Percentiles rank a stretch among this genome's conserved stretches.
Evolutionary conservation across 2,888 invertebrate genomes (phyloP).

Genomic region (Hypomecis atomaria): DNA sequence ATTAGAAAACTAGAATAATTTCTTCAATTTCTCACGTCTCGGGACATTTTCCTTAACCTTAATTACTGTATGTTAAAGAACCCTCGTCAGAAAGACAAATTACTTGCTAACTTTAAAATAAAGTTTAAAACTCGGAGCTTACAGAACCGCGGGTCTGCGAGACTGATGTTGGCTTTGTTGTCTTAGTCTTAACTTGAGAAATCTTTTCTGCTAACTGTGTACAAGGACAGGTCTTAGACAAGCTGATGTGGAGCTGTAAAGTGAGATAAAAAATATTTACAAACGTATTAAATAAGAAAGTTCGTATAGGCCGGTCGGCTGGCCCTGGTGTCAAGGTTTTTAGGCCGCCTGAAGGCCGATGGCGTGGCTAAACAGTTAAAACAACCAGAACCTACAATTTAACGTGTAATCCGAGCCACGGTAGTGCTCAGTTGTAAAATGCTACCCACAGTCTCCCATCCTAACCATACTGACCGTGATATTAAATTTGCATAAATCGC

Average conservation of each 20-base stretch:
- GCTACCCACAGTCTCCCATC: no score
- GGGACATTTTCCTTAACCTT: not conserved
- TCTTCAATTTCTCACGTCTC: conserved; percentile 1
- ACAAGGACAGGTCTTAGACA: not conserved
- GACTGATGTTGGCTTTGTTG: conserved; percentile 13
- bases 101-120: conserved; percentile 27
- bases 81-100: conserved; percentile 30
- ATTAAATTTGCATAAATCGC: no score
- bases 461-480: no score
- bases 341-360: no score
- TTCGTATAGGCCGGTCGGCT: no score
- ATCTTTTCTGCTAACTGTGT: not conserved
- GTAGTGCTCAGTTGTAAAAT: no score
- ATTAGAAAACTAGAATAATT: conserved; percentile 1
- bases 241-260: not conserved
- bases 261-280: no score
- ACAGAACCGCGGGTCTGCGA: not conserved
- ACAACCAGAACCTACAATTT: no score
- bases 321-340: no score
- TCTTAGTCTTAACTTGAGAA: not conserved
- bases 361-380: no score
- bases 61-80: conserved; percentile 24
- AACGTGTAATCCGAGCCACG: no score
- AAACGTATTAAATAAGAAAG: no score
- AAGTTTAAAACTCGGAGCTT: conserved; percentile 18